Evolutionary conservation across 2,888 invertebrate species (phyloP).

Genomic region (Xestia rhomboidea): DNA sequence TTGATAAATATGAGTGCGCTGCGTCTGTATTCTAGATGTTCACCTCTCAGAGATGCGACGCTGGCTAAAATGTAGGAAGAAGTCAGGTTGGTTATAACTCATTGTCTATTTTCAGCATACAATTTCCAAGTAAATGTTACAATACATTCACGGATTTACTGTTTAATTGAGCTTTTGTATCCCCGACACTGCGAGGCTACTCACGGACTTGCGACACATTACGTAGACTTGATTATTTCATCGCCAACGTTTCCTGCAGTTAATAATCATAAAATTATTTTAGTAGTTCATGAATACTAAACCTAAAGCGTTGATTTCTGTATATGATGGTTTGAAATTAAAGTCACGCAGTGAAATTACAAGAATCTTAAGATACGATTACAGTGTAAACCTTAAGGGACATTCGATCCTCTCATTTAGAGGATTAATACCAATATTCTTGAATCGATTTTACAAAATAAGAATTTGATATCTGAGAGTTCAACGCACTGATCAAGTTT

Average conservation of each 20-base stretch:
- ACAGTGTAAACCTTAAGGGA: slow-evolving; percentile 25
- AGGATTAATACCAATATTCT: slow-evolving; percentile 43
- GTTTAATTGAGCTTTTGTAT: slow-evolving; percentile 54
- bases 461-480: slow-evolving; percentile 67
- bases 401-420: slow-evolving; percentile 30
- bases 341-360: slow-evolving; percentile 26
- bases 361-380: slow-evolving; percentile 11
- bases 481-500: slow-evolving; percentile 77
- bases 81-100: slow-evolving; percentile 35
- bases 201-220: slow-evolving; percentile 23
- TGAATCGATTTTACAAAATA: slow-evolving; percentile 36
- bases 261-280: slow-evolving; percentile 38
- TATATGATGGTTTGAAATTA: slow-evolving; percentile 42
- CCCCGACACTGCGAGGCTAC: slow-evolving; percentile 1
- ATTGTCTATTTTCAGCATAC: slow-evolving; percentile 36
- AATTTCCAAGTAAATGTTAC: slow-evolving; percentile 30
- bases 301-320: slow-evolving; percentile 36
- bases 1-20: slow-evolving; percentile 59
- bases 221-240: slow-evolving; percentile 37
- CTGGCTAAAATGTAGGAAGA: slow-evolving; percentile 49
- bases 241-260: slow-evolving; percentile 35
- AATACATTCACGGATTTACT: slow-evolving; percentile 36
- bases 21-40: slow-evolving; percentile 35
- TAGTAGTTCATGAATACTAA: slow-evolving; percentile 35
- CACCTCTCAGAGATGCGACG: slow-evolving; percentile 7